These are phyloP conservation scores for Nipponia nippon DNA, from an alignment of 2,113 vertebrate species.

Conservation along the genomic window DNA sequence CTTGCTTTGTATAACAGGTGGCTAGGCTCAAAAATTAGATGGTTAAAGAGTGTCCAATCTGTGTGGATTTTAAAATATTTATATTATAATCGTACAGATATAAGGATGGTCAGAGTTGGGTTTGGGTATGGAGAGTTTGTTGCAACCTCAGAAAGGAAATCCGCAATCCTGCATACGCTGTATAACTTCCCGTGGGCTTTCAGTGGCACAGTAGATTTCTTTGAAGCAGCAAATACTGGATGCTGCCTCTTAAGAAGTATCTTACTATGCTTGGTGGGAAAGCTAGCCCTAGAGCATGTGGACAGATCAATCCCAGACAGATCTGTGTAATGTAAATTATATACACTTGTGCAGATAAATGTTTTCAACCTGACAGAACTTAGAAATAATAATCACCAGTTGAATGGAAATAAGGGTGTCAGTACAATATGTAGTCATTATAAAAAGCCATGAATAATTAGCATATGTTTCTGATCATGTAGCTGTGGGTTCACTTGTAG, in stretches of 20 bases:
- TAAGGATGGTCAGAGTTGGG: neutral
- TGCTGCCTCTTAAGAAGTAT: neutral
- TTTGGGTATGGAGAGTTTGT: neutral
- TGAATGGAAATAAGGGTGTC: neutral
- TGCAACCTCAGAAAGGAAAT: neutral
- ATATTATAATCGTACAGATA: neutral
- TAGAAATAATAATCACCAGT: neutral
- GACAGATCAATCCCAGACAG: neutral
- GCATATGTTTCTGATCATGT: neutral
- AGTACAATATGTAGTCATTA: neutral
- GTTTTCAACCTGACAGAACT: neutral
- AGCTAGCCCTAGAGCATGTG: neutral
- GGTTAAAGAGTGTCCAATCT: neutral
- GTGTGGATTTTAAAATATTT: neutral
- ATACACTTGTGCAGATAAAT: neutral
- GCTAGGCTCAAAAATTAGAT: neutral
- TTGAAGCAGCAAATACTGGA: neutral
- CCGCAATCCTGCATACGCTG: rapidly evolving
- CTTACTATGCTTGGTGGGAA: neutral
- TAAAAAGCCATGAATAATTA: neutral
- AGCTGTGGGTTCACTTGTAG: neutral
- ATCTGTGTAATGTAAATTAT: neutral
- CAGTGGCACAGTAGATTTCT: neutral
- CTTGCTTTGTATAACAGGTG: neutral
- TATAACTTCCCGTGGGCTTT: neutral